These are phyloP conservation scores for Halichondria panicea DNA, from an alignment of 37 sponge, comb jelly and placozoan species.

Conservation along the genomic window DNA sequence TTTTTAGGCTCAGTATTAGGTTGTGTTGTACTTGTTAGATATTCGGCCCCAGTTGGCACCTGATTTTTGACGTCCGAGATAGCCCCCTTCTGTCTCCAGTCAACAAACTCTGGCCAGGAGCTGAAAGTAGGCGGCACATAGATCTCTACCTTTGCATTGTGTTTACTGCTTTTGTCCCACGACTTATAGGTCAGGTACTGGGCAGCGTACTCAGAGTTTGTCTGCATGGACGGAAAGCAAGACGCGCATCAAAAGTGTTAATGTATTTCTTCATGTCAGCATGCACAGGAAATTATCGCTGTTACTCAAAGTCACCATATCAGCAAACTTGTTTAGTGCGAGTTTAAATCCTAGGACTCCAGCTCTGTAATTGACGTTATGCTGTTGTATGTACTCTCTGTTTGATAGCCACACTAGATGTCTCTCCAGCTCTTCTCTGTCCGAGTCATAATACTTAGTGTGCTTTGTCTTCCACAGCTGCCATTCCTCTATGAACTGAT, in stretches of 20 bases:
- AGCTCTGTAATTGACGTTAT: slow-evolving; percentile 24
- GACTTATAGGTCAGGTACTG: slow-evolving; percentile 28
- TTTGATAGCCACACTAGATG: slow-evolving; percentile 42
- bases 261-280: too few relatives aligned
- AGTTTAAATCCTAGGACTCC: slow-evolving; percentile 23
- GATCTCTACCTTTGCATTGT: slow-evolving; percentile 3
- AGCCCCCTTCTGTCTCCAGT: slow-evolving; percentile 52
- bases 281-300: too few relatives aligned
- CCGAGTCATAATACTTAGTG: slow-evolving; percentile 18
- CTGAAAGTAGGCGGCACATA: slow-evolving; percentile 3
- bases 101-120: slow-evolving; percentile 11
- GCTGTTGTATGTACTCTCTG: slow-evolving; percentile 29
- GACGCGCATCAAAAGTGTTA: neutral
- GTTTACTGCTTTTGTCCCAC: neutral
- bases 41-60: too few relatives aligned
- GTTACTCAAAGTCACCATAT: slow-evolving; percentile 38
- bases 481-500: slow-evolving; percentile 34
- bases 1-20: too few relatives aligned
- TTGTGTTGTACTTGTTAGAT: too few relatives aligned
- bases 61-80: slow-evolving; percentile 73
- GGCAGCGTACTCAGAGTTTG: slow-evolving; percentile 11
- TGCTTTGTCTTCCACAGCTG: slow-evolving; percentile 37
- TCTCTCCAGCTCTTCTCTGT: slow-evolving; percentile 31
- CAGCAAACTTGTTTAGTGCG: slow-evolving; percentile 42
- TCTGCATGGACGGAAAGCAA: neutral